Conservation (phyloP, 2,888 invertebrate genomes). For the Ceramica pisi region DNA sequence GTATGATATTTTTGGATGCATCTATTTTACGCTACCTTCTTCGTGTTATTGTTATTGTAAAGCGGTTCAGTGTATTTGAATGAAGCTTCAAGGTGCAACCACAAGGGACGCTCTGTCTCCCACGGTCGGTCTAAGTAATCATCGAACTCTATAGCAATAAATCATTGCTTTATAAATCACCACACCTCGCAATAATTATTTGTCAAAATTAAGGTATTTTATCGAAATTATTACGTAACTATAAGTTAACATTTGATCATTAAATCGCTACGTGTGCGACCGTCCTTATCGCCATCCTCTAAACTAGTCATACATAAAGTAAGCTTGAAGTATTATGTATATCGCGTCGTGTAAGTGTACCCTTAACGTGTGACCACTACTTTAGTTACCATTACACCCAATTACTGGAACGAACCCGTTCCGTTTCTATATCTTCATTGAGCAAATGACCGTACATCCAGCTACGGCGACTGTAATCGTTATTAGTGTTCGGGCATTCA, state of each 20-base stretch:
- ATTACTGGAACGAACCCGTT: slow-evolving; percentile 62
- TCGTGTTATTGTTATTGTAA: slow-evolving; percentile 83
- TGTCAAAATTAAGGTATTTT: slow-evolving; percentile 86
- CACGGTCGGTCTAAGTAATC: slow-evolving; percentile 67
- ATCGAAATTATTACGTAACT: slow-evolving; percentile 83
- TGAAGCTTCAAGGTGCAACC: slow-evolving; percentile 67
- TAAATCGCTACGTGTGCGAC: slow-evolving; percentile 87
- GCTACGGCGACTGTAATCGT: slow-evolving; percentile 69
- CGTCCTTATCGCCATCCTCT: slow-evolving; percentile 91
- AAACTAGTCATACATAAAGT: slow-evolving; percentile 88
- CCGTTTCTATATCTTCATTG: slow-evolving; percentile 72
- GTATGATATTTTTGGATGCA: slow-evolving; percentile 89
- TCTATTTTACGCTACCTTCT: slow-evolving; percentile 86
- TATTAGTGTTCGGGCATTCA: slow-evolving; percentile 76
- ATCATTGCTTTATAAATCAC: slow-evolving; percentile 77
- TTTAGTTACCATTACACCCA: slow-evolving; percentile 68
- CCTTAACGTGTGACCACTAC: slow-evolving; percentile 76
- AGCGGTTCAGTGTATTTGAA: slow-evolving; percentile 76
- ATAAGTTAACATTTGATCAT: slow-evolving; percentile 84
- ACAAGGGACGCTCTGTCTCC: slow-evolving; percentile 53
- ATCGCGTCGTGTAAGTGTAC: slow-evolving; percentile 79
- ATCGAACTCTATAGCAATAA: slow-evolving; percentile 69
- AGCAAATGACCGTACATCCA: slow-evolving; percentile 65
- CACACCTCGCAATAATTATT: slow-evolving; percentile 86
- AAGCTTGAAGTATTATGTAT: slow-evolving; percentile 80